Base-by-base conservation (phyloP, 2,888 invertebrate genomes). In the Vesta saturnalis region DNA sequence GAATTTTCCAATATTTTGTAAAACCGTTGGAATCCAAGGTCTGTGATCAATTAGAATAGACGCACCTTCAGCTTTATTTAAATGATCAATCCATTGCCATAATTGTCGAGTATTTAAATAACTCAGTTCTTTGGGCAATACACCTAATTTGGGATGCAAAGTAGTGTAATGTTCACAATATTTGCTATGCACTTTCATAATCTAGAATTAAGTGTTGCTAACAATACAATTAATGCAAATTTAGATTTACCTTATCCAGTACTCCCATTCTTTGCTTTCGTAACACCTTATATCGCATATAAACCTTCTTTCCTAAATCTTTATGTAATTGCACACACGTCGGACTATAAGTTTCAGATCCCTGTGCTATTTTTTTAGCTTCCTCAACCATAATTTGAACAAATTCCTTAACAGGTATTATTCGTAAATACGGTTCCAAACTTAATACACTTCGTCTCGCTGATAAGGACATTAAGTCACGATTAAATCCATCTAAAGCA, bases 271-370 rank as follows among this genome's bases (percentile, higher is more conserved):
- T 86, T 72, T 90, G 87, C 77, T 90, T 92, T 69, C 87, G 86
- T 60, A 90, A 87, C 18, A 92, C 87, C 85, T 90, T 88, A 76
- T 89, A 91, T 85, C 88, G 87, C 10, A 88, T 85, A 79, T 91
- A 90, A 0, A 94, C 91, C 81, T 89, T 89, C 4, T 84, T 82
- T 1, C 95, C 95, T 3, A 95, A 81, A 21, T 89, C 88, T 67
- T 86, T 85, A 73, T 92, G 90, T 58, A 95, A 82, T 65, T 87
- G 81, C 58, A 86, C 85, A 1, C 92, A 86, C 0, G 91, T 88
- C 0, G 92, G 91, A 81, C 94, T 94, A 82, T 90, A 94, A 0
- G 91, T 90, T 80, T 94, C 94, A 0, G 94, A 94, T 4, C 93
- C 92, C 76, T 91, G 89, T 0, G 92, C 91, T 10, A 94, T 79